These are phyloP conservation scores for Cryptophagus acutangulus DNA, from an alignment of 2,888 invertebrate species.

Conservation along the genomic window DNA sequence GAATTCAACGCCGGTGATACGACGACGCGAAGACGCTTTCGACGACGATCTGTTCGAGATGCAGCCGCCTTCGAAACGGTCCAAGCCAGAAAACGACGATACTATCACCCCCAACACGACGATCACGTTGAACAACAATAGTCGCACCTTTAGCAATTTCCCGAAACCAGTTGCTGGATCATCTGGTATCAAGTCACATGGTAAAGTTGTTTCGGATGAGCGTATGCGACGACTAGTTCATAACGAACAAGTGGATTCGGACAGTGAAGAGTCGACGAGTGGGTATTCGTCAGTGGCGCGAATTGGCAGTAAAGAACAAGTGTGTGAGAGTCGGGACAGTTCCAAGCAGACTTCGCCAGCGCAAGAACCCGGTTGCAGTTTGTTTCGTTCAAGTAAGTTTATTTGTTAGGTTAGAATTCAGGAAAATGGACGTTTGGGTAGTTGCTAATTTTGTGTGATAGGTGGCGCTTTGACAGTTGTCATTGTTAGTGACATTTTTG, in stretches of 20 bases:
- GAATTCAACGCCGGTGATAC: constrained; percentile 37
- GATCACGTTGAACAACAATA: constrained; percentile 15
- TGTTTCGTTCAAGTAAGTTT: constrained; percentile 39
- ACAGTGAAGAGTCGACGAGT: constrained; percentile 56
- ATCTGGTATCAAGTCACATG: constrained; percentile 37
- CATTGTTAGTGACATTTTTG: neutral
- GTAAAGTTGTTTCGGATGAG: constrained; percentile 11
- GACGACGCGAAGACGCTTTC: constrained; percentile 43
- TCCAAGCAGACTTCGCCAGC: constrained; percentile 32
- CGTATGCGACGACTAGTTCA: constrained; percentile 4
- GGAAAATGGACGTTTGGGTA: no score
- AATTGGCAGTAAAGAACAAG: constrained; percentile 38
- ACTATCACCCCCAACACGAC: constrained; percentile 2
- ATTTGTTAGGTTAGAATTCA: constrained; percentile 4
- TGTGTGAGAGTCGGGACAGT: constrained; percentile 31
- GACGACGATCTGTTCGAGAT: constrained; percentile 35
- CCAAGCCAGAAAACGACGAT: constrained; percentile 31
- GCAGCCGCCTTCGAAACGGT: constrained; percentile 51
- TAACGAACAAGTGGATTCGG: constrained; percentile 50
- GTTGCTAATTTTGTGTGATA: neutral
- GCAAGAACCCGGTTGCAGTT: no score
- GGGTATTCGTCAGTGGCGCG: constrained; percentile 53
- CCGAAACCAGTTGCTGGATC: constrained; percentile 43
- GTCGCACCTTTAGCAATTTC: no score
- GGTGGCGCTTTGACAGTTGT: neutral